A percentile compares a stretch with the other conserved stretches of the same genome.
Conservation (phyloP, 1,140 invertebrate genomes). For the Caenorhabditis brenneri region DNA sequence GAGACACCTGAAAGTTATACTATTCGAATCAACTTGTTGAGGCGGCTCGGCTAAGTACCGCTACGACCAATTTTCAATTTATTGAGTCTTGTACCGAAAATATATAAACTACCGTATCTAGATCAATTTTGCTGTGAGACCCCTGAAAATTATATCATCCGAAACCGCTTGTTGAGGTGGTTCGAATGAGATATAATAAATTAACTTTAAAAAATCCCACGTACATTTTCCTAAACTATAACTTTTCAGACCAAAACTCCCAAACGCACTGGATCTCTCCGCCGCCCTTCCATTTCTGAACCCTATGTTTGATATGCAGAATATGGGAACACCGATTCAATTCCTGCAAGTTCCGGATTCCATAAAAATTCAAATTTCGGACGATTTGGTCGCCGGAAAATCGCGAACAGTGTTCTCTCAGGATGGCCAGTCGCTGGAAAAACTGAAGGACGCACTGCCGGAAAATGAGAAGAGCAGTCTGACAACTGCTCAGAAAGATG, state of each 20-base stretch:
- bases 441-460: conserved; percentile 39
- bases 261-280: conserved; percentile 42
- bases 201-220: too few species aligned
- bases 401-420: conserved; percentile 53
- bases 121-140: too few species aligned
- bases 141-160: too few species aligned
- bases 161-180: too few species aligned
- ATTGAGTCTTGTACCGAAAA: too few species aligned
- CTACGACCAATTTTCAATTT: too few species aligned
- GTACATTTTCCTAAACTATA: too few species aligned
- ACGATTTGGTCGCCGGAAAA: conserved; percentile 59
- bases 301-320: background rate
- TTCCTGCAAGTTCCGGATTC: conserved; percentile 66
- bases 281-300: background rate
- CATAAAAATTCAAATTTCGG: conserved; percentile 63
- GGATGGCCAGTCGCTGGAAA: background rate
- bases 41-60: too few species aligned
- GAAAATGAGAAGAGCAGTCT: conserved; percentile 55
- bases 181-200: too few species aligned
- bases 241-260: conserved; percentile 59
- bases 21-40: too few species aligned
- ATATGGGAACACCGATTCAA: conserved; percentile 66
- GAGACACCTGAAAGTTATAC: too few species aligned
- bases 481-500: conserved; percentile 55
- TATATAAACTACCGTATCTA: too few species aligned